phyloP scores from a whole-genome alignment of 2,888 invertebrate species.

The Heliconius charithonia region DNA sequence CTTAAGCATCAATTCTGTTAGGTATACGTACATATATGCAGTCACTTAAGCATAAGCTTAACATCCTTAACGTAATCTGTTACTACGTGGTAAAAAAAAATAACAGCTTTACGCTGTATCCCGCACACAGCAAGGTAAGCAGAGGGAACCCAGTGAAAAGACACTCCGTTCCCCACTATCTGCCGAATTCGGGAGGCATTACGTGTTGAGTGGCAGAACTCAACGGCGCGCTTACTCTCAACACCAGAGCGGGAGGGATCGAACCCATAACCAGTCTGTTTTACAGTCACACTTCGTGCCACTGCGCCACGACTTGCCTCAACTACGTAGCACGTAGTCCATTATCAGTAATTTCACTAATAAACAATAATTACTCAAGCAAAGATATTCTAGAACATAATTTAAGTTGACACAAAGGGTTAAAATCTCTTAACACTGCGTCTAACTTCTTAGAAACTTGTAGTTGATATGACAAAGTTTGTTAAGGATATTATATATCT shows the following conservation, averaged over 20 bases:
- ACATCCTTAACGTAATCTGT: neutral
- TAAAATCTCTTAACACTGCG: conserved; percentile 10
- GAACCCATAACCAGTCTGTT: too few species aligned
- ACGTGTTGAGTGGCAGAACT: too few species aligned
- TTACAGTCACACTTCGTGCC: too few species aligned
- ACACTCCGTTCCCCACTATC: too few species aligned
- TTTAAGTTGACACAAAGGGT: conserved; percentile 26
- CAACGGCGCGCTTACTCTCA: too few species aligned
- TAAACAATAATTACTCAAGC: neutral
- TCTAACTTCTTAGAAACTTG: conserved; percentile 15
- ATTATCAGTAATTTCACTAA: conserved; percentile 4
- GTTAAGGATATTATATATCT: conserved; percentile 2
- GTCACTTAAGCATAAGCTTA: neutral
- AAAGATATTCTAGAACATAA: conserved; percentile 12
- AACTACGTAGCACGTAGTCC: neutral
- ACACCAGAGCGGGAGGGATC: too few species aligned
- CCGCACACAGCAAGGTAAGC: too few species aligned
- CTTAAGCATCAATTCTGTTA: too few species aligned
- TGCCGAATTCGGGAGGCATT: too few species aligned
- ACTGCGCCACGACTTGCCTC: too few species aligned
- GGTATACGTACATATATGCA: neutral
- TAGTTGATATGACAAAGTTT: neutral
- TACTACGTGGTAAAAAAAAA: neutral
- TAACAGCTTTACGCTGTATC: too few species aligned
- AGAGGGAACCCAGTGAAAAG: too few species aligned